Evolutionary conservation across 2,888 invertebrate genomes (phyloP), one percentile per base, ranked within the genome.

Genomic region (Agrochola lota): DNA sequence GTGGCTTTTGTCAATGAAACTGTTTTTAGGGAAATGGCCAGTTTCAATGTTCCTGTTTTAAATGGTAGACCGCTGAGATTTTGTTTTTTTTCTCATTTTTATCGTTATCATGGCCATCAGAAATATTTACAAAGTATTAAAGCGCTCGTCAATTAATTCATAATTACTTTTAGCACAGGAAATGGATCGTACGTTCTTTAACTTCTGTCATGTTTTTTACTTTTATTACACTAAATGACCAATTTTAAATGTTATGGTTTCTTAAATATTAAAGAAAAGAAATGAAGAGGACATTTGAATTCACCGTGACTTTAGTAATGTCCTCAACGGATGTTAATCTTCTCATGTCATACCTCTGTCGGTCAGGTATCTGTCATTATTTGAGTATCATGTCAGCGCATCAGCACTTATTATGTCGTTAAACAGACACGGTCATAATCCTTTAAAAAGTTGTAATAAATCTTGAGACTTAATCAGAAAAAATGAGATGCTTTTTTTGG

Each of bases 11-110:
- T 85, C 76, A 84, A 82, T 82, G 80, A 80, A 85, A 89, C 77
- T 78, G 77, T 82, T 85, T 87, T 89, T 76, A 79, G 79, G 80
- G 55, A 78, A 88, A 74, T 80, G 63, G 67, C 52, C 67, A 72
- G 84, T 82, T 77, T 67, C 49, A 62, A 59, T 62, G 62, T 40
- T 68, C 35, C 59, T 69, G 35, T 83, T 84, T 84, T 74, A 49
- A 55, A 78, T 74, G 12, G 46, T 12, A 43, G 60, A 17, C 35
- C 9, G 43, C 23, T 59, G 11, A 23, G 8, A 8, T 7, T 55
- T 35, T 17, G n/a, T 15, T 26, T 23, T 57, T 52, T 57, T 35
- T 59, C 3, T 23, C 2, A 30, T 55, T 73, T 26, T 67, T n/a
- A n/a, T 46, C 4, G 7, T 20, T 23, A 23, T 46, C 12, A 0